Percentiles rank a stretch among this genome's conserved stretches.
phyloP scores from a whole-genome alignment of 2,888 invertebrate genomes.

The Torymus auratus region DNA sequence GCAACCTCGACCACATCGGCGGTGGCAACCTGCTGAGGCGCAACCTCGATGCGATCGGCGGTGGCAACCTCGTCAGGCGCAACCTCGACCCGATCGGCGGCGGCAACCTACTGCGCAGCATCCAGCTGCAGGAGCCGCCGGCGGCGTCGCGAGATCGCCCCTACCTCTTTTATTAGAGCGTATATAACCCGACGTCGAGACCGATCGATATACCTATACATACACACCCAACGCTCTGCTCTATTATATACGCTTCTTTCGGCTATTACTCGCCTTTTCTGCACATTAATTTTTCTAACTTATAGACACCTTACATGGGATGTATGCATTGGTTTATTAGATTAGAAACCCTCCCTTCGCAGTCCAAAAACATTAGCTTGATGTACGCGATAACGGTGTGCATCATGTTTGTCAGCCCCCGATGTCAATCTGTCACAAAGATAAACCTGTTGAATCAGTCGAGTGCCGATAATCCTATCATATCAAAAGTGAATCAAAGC shows the following conservation, averaged over 20 bases:
- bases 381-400: neutral
- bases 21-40: conserved; percentile 63
- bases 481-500: neutral
- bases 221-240: too few species aligned
- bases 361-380: neutral
- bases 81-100: conserved; percentile 73
- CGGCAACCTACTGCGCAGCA: conserved; percentile 70
- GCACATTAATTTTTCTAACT: too few species aligned
- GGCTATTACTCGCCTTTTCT: too few species aligned
- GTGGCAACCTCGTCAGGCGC: conserved; percentile 75
- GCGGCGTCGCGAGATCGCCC: too few species aligned
- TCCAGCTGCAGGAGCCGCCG: too few species aligned
- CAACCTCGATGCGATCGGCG: conserved; percentile 72
- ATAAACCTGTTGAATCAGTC: conserved; percentile 21
- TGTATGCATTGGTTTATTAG: too few species aligned
- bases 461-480: neutral
- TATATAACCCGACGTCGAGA: too few species aligned
- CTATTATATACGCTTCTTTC: too few species aligned
- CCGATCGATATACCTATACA: too few species aligned
- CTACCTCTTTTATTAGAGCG: too few species aligned
- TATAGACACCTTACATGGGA: too few species aligned
- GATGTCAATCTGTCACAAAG: conserved; percentile 19
- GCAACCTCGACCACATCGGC: conserved; percentile 62
- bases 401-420: conserved; percentile 10
- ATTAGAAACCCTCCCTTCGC: neutral